Base-by-base conservation (phyloP, 1,140 invertebrate species). In the Heliconius nattereri region DNA sequence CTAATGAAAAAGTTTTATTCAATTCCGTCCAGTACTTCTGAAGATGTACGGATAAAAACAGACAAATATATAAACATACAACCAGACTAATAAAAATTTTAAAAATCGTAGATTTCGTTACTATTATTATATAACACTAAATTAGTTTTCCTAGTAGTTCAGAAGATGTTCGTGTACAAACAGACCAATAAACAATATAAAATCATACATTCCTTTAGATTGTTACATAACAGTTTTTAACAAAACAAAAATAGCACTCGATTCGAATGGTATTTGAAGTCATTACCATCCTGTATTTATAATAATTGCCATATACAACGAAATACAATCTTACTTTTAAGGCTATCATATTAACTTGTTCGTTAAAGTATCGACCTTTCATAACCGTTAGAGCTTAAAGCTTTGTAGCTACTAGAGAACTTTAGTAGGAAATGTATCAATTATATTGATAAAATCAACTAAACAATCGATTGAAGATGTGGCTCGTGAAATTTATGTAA, bases 401-500 rank as follows among this genome's bases (percentile, higher is more conserved):
- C 60, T 66, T 16, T 5, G 23, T 20, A 71, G n/a, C 71, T 72
- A 72, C 32, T 26, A 40, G 71, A 72, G 71, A 72, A 37, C 3
- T 72, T n/a, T 37, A 72, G 3, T 72, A 40, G 16, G 32, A 40
- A 72, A 72, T 19, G 71, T 72, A 72, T 72, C 20, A 35, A 72
- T 72, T 72, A 72, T 19, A 13, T 72, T 29, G 35, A 72, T 40
- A 72, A 35, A 2, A 72, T 72, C 71, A 37, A 72, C 20, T 37
- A 40, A 72, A 35, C 35, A 72, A 72, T 72, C 71, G 35, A 40
- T 72, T 37, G 13, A 8, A 40, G 7, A 37, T 40, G 32, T 72
- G 7, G 19, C 35, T 72, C 32, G 32, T 2, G 37, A 45, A 45
- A 7, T 20, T 52, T 40, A 20, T 37, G n/a, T 13, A 32, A 66